phyloP scores from a whole-genome alignment of 2,113 vertebrate genomes.

The Strigops habroptila region DNA sequence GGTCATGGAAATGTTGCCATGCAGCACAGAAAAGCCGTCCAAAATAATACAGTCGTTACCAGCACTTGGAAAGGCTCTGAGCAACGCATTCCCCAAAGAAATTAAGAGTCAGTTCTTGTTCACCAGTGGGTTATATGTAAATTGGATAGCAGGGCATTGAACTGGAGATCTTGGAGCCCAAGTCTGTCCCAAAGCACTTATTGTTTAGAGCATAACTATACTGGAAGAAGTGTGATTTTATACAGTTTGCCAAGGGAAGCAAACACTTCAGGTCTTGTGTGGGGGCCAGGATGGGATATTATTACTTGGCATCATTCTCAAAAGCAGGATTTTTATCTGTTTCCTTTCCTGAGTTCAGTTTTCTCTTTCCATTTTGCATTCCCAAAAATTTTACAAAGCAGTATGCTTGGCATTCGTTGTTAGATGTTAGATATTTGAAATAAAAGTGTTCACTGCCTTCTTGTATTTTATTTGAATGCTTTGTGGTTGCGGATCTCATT shows the following conservation, averaged over 20 bases:
- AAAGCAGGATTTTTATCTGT: background rate
- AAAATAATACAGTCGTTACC: background rate
- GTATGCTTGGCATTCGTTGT: background rate
- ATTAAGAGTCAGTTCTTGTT: background rate
- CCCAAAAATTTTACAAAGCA: background rate
- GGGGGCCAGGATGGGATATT: background rate
- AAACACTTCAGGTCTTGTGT: background rate
- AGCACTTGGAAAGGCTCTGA: background rate
- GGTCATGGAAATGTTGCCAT: background rate
- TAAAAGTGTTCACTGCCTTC: background rate
- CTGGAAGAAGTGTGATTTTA: background rate
- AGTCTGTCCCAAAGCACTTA: background rate
- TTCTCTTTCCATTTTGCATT: background rate
- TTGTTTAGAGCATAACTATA: background rate
- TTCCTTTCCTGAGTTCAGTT: background rate
- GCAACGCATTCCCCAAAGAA: background rate
- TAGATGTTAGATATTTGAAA: background rate
- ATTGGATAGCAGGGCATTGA: background rate
- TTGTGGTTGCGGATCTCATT: background rate
- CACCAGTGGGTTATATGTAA: background rate
- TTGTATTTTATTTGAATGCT: background rate
- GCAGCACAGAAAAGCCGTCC: background rate
- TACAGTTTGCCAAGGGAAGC: background rate
- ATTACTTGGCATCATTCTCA: background rate
- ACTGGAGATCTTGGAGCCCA: background rate